Evolutionary conservation across 2,797 vertebrate genomes (phyloP).

Genomic region (Harpagifer antarcticus): DNA sequence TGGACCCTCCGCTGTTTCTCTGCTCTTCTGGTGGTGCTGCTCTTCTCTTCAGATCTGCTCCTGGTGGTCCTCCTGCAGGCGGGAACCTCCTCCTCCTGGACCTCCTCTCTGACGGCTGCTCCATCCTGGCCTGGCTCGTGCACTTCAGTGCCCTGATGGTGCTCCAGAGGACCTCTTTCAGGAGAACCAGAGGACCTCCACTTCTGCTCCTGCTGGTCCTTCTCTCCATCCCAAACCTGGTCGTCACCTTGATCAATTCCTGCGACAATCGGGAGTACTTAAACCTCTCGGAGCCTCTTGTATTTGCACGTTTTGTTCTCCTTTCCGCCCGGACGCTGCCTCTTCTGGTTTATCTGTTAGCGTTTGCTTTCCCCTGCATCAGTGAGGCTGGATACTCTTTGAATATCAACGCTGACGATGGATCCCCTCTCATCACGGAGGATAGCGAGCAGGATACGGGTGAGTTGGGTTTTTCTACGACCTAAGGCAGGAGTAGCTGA

Average conservation of each 20-base stretch:
- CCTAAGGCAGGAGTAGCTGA: no score
- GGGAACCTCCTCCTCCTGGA: slow-evolving; percentile 85
- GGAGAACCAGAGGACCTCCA: slow-evolving; percentile 85
- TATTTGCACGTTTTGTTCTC: slow-evolving; percentile 82
- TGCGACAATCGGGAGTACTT: slow-evolving; percentile 69
- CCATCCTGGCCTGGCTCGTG: slow-evolving; percentile 88
- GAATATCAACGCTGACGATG: slow-evolving; percentile 80
- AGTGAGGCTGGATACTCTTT: slow-evolving; percentile 62
- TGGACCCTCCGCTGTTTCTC: slow-evolving; percentile 87
- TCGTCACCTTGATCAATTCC: slow-evolving; percentile 86
- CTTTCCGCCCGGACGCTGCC: slow-evolving; percentile 81
- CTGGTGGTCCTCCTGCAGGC: slow-evolving; percentile 82
- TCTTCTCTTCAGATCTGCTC: slow-evolving; percentile 83
- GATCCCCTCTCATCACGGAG: slow-evolving; percentile 79
- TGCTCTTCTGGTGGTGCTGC: slow-evolving; percentile 80
- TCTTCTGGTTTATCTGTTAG: slow-evolving; percentile 85
- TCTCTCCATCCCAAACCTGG: slow-evolving; percentile 85
- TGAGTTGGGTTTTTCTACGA: slow-evolving; percentile 2
- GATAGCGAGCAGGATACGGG: slow-evolving; percentile 48
- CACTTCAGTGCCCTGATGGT: slow-evolving; percentile 85
- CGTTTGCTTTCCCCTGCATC: slow-evolving; percentile 82
- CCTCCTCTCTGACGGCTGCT: slow-evolving; percentile 84
- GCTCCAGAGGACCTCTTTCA: slow-evolving; percentile 78
- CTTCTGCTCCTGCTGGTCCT: slow-evolving; percentile 82
- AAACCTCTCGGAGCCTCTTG: slow-evolving; percentile 71